Base-by-base conservation (phyloP, 2,888 invertebrate genomes). In the Sarcophaga carnaria region DNA sequence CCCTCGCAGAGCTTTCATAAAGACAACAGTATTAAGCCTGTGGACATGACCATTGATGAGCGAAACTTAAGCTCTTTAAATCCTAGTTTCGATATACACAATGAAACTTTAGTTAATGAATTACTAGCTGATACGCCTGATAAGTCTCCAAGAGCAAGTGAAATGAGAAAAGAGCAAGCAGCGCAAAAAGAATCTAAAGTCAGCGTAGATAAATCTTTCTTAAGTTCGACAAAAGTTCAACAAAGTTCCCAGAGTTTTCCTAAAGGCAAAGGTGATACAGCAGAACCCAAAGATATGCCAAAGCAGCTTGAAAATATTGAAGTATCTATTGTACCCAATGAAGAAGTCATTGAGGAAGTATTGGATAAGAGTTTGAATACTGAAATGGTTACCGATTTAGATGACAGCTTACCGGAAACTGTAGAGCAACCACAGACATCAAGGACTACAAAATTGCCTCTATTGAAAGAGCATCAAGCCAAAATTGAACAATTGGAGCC, bases 21-120 rank as follows among this genome's bases (percentile, higher is more conserved):
- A 37, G 37, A 10, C 37, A 54, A 54, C 12, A 17, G 17, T 12
- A 17, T 14, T 14, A 54, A 37, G 37, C 37, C 93, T 0, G 88
- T 93, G 6, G 93, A 93, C 80, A 89, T 92, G 27, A 91, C 90
- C 0, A 90, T 92, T 22, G 92, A 92, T 25, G 90, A 90, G 0
- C 90, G 89, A 5, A 90, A 90, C 81, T 59, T 90, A 10, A 90
- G 90, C 64, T 89, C 90, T 11, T 64, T 90, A 12, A 89, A 89
- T 86, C 88, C 89, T 1, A 90, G 90, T 78, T 88, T 90, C 71
- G 89, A 89, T 75, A 85, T 89, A 17, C 79, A 89, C 22, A 90
- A 91, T 86, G 89, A 91, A 70, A 89, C 89, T 54, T 71, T 90
- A 60, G 89, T 91, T 5, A 91, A 89, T 86, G 89, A 81, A 70